Conservation (phyloP, 2,797 vertebrate species). For the Mastacembelus armatus region DNA sequence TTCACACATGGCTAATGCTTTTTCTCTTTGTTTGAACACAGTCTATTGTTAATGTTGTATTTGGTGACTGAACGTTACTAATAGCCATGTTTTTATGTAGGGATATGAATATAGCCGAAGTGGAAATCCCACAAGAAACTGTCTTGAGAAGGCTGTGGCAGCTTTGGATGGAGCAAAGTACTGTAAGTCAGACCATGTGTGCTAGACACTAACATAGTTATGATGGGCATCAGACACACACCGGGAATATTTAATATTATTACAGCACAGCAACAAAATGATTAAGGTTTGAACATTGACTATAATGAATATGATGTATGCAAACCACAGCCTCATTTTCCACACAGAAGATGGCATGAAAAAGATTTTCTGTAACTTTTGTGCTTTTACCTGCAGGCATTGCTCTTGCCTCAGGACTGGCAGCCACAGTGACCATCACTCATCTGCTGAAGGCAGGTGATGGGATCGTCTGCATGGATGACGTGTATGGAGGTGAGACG, state of each 20-base stretch:
- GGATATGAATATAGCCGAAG: slow-evolving; percentile 93
- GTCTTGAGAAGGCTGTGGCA: slow-evolving; percentile 91
- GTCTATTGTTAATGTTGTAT: not conserved
- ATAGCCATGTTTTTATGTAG: slow-evolving; percentile 70
- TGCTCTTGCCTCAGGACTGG: slow-evolving; percentile 91
- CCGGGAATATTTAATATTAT: not conserved
- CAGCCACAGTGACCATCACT: slow-evolving; percentile 88
- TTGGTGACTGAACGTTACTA: not conserved
- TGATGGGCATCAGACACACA: not conserved
- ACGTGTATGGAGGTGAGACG: slow-evolving; percentile 92
- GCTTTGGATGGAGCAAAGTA: slow-evolving; percentile 92
- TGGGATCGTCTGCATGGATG: slow-evolving; percentile 89
- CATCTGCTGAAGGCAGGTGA: slow-evolving; percentile 92
- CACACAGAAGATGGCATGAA: not conserved
- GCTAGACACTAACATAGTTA: too few species aligned
- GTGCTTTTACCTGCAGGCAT: slow-evolving; percentile 79
- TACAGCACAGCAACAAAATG: not conserved
- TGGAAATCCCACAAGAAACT: slow-evolving; percentile 94
- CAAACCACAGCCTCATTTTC: not conserved
- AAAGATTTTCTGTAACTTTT: not conserved
- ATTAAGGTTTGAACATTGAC: not conserved
- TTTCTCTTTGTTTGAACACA: not conserved
- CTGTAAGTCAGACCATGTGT: slow-evolving; percentile 80
- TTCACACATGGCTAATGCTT: too few species aligned
- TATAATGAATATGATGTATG: not conserved